Evolutionary conservation across 2,113 vertebrate species (phyloP), one percentile per base, ranked within the genome.

Genomic region (Chelonoidis abingdonii): DNA sequence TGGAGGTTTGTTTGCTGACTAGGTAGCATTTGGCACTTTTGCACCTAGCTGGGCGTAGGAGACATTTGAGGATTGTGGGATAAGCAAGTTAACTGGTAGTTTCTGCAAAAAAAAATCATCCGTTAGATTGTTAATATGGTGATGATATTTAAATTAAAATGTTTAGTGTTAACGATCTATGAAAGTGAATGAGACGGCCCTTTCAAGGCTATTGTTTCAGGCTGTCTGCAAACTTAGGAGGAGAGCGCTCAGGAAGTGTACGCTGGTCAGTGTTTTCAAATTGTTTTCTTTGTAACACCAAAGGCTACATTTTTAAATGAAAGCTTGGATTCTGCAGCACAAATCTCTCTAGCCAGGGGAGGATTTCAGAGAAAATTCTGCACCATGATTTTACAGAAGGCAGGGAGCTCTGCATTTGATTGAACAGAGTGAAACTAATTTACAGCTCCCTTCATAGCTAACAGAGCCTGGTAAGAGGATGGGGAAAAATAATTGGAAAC

Each of bases 231-330:
- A 17, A 69, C 10, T 90, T 57, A 78, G 57, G 44, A 83, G 47
- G 65, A 6, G 35, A 16, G 27, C 5, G 50, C 3, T 4, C 35
- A 75, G 47, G 10, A 65, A 56, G 3, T 50, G 49, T 56, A 56
- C 22, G 0, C 1, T 89, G 82, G 41, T 79, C 25, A 27, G 1
- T 47, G 10, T 41, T 49, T 31, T 50, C 29, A 14, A 11, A 44
- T 35, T 35, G 59, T 89, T 54, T 65, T 19, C 14, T 41, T 12
- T 9, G 19, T 47, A 79, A 80, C 11, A 7, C 11, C 11, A 31
- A 87, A 76, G 31, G 14, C 5, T 65, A 82, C 14, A 90, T 85
- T 88, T 24, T 53, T 7, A 50, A 57, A 50, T 85, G 6, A 25
- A 85, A 69, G 16, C 53, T 89, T 41, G 12, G 2, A 57, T 81